Evolutionary conservation across 1,140 invertebrate genomes (phyloP).

Genomic region (Oncopeltus fasciatus): DNA sequence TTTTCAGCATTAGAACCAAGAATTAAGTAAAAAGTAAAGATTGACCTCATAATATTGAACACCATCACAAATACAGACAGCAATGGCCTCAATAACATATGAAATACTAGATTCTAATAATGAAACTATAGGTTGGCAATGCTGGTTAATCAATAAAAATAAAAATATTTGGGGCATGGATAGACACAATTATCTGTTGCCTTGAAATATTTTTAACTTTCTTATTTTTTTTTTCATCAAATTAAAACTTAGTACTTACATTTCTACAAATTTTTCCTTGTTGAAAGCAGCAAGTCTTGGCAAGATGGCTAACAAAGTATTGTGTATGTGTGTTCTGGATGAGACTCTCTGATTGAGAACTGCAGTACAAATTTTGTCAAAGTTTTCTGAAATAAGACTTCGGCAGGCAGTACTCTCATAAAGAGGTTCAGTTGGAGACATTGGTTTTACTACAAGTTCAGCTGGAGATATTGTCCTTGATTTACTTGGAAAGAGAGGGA

Average conservation of each 20-base stretch:
- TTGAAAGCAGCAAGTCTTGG: constrained; percentile 91
- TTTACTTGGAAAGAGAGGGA: constrained; percentile 14
- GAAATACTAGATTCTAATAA: too few species aligned
- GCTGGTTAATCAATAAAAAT: too few species aligned
- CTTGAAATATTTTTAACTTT: too few species aligned
- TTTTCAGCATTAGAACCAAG: too few species aligned
- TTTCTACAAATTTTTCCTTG: constrained; percentile 58
- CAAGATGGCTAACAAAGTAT: constrained; percentile 71
- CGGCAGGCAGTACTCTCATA: constrained; percentile 80
- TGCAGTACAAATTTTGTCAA: constrained; percentile 61
- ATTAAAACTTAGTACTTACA: constrained; percentile 20
- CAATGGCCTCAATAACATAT: too few species aligned
- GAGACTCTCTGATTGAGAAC: constrained; percentile 63
- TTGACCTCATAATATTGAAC: too few species aligned
- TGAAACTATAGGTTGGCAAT: too few species aligned
- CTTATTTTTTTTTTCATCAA: background rate
- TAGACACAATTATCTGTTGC: too few species aligned
- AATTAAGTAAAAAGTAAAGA: too few species aligned
- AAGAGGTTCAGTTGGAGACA: constrained; percentile 25
- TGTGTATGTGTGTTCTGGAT: constrained; percentile 72
- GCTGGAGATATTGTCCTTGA: constrained; percentile 30
- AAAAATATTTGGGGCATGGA: too few species aligned
- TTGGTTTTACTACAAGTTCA: constrained; percentile 27
- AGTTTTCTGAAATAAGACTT: constrained; percentile 67
- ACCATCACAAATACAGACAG: too few species aligned